phyloP scores from a whole-genome alignment of 2,113 vertebrate genomes.

The Herpailurus yagouaroundi region DNA sequence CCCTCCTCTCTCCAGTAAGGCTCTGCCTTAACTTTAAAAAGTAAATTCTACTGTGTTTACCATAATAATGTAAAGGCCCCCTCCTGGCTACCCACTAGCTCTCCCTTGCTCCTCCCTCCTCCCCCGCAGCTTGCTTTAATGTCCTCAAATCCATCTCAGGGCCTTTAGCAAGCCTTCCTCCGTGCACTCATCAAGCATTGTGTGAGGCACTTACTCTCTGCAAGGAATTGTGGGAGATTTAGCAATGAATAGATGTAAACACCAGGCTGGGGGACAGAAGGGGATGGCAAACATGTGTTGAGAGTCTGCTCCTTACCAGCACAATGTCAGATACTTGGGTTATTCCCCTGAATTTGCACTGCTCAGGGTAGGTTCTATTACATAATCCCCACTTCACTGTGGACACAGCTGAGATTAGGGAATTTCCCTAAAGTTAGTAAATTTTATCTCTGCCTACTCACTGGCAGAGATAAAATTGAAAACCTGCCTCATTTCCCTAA shows the following conservation, averaged over 20 bases:
- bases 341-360: background rate
- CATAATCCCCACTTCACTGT: background rate
- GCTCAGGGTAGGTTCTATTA: background rate
- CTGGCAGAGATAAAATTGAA: background rate
- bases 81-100: background rate
- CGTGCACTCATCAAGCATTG: background rate
- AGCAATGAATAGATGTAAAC: background rate
- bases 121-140: background rate
- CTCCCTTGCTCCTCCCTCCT: background rate
- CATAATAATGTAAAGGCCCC: background rate
- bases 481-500: background rate
- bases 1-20: background rate
- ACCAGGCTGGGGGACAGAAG: fast-evolving
- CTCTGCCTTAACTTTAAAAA: background rate
- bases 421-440: background rate
- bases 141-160: background rate
- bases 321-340: background rate
- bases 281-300: background rate
- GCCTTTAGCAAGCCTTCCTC: background rate
- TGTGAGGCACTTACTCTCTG: background rate
- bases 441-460: background rate
- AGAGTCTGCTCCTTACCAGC: background rate
- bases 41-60: background rate
- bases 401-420: background rate
- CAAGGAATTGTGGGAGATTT: background rate